Base-by-base conservation (phyloP, 2,888 invertebrate genomes). In the Cancer borealis region DNA sequence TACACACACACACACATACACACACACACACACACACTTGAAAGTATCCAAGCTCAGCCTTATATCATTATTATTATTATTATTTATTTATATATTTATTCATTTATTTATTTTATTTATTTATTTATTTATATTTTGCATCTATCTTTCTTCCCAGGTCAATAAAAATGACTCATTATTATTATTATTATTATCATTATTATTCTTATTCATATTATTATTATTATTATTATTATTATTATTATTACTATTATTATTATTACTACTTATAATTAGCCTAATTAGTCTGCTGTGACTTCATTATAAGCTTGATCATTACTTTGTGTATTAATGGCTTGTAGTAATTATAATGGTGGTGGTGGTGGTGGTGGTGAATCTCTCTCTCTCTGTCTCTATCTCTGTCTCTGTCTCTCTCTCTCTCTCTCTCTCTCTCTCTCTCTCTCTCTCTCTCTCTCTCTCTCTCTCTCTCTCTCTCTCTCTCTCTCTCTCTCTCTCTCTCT, bases 161-260 rank as follows among this genome's bases (percentile, higher is more conserved):
- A 39, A 39, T 2, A 39, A 21, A 21, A 66, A 21, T 4, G 4
- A n/a, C n/a, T 14, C 30, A 21, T 30, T 46, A 88, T 21, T 88
- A 45, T 46, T 88, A 6, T 14, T 46, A 46, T 1, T 88, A 46
- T 47, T 88, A 88, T 47, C 46, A 88, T 47, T 88, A 46, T 17
- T 88, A 88, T 47, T 88, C 46, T 21, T 88, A 88, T 46, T 88
- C 45, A 46, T 88, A 88, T 46, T 88, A 88, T 46, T 88, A 88
- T 46, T 88, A 88, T 46, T 88, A 88, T 47, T 88, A 88, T 14
- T 46, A 88, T 47, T 88, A 30, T 12, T 30, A 30, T 30, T 79
- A 79, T 30, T 66, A 66, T 8, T 66, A 66, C n/a, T 66, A 66
- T n/a, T n/a, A 88, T 47, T 88, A 88, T 14, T 46, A 88, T 47